Percentiles rank a stretch among this genome's conserved stretches.
Evolutionary conservation across 2,888 invertebrate species (phyloP).

Genomic region (Cataglyphis altisquamis): DNA sequence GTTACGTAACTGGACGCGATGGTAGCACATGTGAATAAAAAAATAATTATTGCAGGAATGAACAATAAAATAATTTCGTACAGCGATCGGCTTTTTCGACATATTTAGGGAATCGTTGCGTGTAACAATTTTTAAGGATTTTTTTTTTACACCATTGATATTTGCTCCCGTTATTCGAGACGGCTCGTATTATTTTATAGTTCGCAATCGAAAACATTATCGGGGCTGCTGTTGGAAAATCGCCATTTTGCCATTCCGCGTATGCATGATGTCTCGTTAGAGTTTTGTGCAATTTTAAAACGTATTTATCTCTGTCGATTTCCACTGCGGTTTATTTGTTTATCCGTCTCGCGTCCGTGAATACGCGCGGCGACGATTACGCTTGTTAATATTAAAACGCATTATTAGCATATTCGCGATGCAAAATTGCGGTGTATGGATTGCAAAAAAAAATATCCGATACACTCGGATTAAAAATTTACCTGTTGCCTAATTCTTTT

Average conservation of each 20-base stretch:
- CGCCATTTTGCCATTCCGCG: not conserved
- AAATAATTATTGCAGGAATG: constrained; percentile 60
- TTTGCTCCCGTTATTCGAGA: not conserved
- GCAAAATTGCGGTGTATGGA: not conserved
- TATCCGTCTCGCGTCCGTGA: not conserved
- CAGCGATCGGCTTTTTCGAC: not conserved
- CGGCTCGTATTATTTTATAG: not conserved
- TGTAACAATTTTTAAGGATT: constrained; percentile 50
- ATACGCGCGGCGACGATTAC: not conserved
- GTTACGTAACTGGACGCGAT: constrained; percentile 6
- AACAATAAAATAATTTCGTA: constrained; percentile 54
- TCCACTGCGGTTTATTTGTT: constrained; percentile 10
- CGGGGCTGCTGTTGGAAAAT: not conserved
- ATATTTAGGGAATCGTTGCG: constrained; percentile 48
- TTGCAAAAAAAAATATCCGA: constrained; percentile 4
- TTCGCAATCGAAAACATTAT: not conserved
- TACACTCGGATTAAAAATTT: constrained; percentile 16
- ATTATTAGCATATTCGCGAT: not conserved
- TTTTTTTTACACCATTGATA: not conserved
- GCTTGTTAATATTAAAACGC: constrained; percentile 30
- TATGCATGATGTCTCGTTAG: not conserved
- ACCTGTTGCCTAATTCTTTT: not conserved
- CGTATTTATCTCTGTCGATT: constrained; percentile 20
- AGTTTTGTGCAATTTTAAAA: constrained; percentile 32
- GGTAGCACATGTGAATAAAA: not conserved